A percentile compares a stretch with the other conserved stretches of the same genome.
Evolutionary conservation across 2,888 invertebrate species (phyloP).

Genomic region (Acleris holmiana): DNA sequence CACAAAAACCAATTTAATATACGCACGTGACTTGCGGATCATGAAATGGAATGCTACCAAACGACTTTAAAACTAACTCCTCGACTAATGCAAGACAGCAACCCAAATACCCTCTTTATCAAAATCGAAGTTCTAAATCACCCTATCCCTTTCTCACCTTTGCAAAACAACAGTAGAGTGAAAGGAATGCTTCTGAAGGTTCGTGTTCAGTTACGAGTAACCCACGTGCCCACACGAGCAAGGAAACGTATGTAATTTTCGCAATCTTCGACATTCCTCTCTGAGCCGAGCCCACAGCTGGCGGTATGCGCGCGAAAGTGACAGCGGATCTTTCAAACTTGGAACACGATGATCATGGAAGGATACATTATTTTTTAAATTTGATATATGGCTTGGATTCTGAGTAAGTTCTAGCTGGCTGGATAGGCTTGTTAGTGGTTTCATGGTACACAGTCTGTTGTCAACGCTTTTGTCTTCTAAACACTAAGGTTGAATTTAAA

Average conservation of each 20-base stretch:
- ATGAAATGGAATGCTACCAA: too few relatives aligned
- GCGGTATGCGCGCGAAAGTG: conserved; percentile 45
- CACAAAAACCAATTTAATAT: too few relatives aligned
- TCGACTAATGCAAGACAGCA: too few relatives aligned
- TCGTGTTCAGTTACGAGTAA: neutral
- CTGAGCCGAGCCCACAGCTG: conserved; percentile 5
- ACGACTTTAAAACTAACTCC: too few relatives aligned
- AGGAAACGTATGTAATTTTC: conserved; percentile 20
- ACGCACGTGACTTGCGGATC: too few relatives aligned
- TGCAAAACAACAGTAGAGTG: too few relatives aligned
- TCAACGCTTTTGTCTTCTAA: too few relatives aligned
- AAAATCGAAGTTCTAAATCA: too few relatives aligned
- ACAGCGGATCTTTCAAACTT: conserved; percentile 42
- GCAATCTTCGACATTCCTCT: conserved; percentile 19
- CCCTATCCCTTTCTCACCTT: too few relatives aligned
- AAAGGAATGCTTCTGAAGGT: too few relatives aligned
- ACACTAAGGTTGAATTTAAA: too few relatives aligned
- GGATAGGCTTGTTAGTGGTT: neutral
- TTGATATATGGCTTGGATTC: neutral
- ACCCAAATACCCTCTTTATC: too few relatives aligned
- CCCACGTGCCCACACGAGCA: neutral
- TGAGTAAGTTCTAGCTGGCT: neutral
- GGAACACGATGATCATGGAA: conserved; percentile 12
- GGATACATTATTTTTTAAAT: neutral
- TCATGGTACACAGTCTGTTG: neutral